Percentiles rank a stretch among this genome's conserved stretches.
Evolutionary conservation across 2,888 invertebrate species (phyloP).

Genomic region (Heliconius sara): DNA sequence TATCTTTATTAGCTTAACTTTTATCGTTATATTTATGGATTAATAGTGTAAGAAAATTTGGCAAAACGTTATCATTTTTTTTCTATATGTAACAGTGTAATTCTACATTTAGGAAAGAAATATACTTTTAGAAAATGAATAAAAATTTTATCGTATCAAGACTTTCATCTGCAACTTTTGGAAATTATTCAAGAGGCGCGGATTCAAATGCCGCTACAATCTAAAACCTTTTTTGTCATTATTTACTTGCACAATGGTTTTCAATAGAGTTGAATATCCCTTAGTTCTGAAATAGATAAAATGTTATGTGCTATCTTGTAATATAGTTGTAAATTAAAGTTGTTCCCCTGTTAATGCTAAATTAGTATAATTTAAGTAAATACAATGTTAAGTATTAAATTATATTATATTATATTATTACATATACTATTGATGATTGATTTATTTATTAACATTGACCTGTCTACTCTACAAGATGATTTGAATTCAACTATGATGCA

Average conservation of each 20-base stretch:
- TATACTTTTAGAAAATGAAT: too few species aligned
- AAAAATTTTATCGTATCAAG: too few species aligned
- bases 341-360: not conserved
- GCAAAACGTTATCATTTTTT: not conserved
- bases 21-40: not conserved
- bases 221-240: too few species aligned
- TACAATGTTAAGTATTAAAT: not conserved
- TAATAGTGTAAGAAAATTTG: not conserved
- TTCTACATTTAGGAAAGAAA: too few species aligned
- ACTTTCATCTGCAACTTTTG: too few species aligned
- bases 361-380: not conserved
- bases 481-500: not conserved
- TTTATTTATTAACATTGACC: too few species aligned
- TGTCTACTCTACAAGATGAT: not conserved
- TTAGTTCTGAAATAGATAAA: not conserved
- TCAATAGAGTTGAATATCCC: not conserved
- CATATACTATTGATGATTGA: too few species aligned
- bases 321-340: not conserved
- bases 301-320: not conserved
- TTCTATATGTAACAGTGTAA: not conserved
- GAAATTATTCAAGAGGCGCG: too few species aligned
- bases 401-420: too few species aligned
- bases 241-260: too few species aligned
- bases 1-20: not conserved
- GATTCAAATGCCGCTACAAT: too few species aligned